Evolutionary conservation across 2,113 vertebrate species (phyloP).

Genomic region (Hemiprocne comata): DNA sequence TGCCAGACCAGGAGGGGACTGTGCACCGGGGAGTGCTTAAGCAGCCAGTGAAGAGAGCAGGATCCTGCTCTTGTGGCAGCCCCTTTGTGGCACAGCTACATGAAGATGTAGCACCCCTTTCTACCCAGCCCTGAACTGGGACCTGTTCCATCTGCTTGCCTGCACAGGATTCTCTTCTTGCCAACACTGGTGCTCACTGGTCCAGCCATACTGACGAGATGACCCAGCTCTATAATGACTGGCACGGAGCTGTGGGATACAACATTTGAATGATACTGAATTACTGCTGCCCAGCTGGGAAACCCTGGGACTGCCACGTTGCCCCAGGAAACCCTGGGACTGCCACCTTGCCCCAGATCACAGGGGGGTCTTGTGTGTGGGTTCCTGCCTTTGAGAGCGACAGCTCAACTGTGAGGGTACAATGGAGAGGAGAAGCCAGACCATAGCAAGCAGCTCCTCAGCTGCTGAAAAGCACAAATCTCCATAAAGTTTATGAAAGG

Average conservation of each 20-base stretch:
- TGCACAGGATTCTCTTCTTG: neutral
- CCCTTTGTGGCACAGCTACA: neutral
- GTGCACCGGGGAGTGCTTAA: rapidly evolving
- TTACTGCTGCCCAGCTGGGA: neutral
- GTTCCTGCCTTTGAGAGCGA: neutral
- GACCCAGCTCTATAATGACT: too few species aligned
- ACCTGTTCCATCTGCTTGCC: neutral
- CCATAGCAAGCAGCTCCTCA: neutral
- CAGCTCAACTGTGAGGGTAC: rapidly evolving
- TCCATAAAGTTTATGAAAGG: neutral
- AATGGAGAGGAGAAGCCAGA: neutral
- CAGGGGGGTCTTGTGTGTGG: rapidly evolving
- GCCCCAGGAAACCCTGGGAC: neutral
- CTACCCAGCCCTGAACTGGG: neutral
- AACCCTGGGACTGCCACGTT: neutral
- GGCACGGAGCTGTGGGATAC: too few species aligned
- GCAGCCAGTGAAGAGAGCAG: neutral
- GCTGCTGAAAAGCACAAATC: neutral
- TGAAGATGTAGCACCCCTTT: neutral
- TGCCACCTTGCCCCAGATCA: rapidly evolving
- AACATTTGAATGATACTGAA: too few species aligned
- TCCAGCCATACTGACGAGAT: rapidly evolving
- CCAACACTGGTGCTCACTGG: neutral
- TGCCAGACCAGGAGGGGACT: neutral
- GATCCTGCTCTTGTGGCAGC: neutral